Base-by-base conservation (phyloP, 2,888 invertebrate genomes). In the Deilephila elpenor region DNA sequence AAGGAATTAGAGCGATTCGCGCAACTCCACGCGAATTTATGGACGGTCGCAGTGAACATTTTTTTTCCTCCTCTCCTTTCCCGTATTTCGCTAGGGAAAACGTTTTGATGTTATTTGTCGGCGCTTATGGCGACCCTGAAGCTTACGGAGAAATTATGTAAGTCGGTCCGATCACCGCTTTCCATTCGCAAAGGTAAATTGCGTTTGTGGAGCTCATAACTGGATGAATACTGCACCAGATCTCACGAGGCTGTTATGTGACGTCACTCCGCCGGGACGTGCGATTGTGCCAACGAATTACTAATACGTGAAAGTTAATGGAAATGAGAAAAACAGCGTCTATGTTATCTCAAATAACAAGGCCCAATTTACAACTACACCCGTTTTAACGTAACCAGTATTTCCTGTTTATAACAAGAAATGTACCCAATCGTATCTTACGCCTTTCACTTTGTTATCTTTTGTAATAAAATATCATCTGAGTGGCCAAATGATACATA, bases 1-100 rank as follows among this genome's bases (percentile, higher is more conserved):
- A 93, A 93, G 91, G 91, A 91, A 92, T 93, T 92, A 92, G 92
- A 90, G 85, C 90, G 86, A 86, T 88, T 85, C 86, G 86, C 87
- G 88, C 87, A 85, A 86, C 84, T 86, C 85, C 79, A 84, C 84
- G 83, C 84, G 86, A 89, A 93, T 92, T 93, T 93, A 93, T 91
- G 88, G 86, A 87, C 85, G 90, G 88, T 86, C 85, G 85, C 86
- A 84, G 83, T 90, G 91, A 90, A 89, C 89, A 89, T 90, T 86
- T 86, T 88, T 88, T 88, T 87, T 85, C 83, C 77, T 76, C 78
- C 74, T 79, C 76, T 82, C 79, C 81, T 82, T 82, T 81, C 82
- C 82, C 83, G 81, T 85, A 83, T 86, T 84, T 81, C 80, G 75
- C 78, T 82, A 82, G 86, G 86, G 82, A 84, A 88, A 87, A 85